These are phyloP conservation scores for Abrostola triplasia DNA, from an alignment of 2,888 invertebrate genomes.

Conservation along the genomic window DNA sequence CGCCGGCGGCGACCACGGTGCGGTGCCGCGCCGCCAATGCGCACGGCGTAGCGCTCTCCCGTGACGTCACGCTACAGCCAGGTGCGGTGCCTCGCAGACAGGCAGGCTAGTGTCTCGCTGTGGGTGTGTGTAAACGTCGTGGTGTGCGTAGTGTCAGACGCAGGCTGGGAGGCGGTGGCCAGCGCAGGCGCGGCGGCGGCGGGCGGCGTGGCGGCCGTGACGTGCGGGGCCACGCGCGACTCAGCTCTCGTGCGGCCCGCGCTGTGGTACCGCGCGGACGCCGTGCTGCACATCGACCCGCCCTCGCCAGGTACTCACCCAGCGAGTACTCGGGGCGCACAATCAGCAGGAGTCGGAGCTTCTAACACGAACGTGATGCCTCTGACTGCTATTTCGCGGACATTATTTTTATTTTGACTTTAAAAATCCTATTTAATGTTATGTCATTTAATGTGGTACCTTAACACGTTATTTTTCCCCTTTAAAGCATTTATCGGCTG, in stretches of 20 bases:
- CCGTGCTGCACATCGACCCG: conserved; percentile 72
- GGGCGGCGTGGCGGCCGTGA: conserved; percentile 74
- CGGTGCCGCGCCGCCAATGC: conserved; percentile 93
- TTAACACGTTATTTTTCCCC: too few species aligned
- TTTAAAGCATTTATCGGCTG: too few species aligned
- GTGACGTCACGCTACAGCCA: conserved; percentile 92
- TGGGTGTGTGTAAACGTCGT: not conserved
- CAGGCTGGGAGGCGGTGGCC: conserved; percentile 65
- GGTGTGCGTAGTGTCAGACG: conserved; percentile 63
- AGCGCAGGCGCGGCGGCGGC: conserved; percentile 58
- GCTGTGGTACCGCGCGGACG: conserved; percentile 73
- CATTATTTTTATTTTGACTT: too few species aligned
- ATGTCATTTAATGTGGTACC: too few species aligned
- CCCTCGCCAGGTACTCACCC: conserved; percentile 85
- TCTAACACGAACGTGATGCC: too few species aligned
- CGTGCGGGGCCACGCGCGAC: conserved; percentile 59
- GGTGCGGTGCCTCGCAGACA: conserved; percentile 80
- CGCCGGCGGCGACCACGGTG: conserved; percentile 51
- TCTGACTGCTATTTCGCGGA: too few species aligned
- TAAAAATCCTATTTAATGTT: too few species aligned
- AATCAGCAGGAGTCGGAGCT: too few species aligned
- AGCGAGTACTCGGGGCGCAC: too few species aligned
- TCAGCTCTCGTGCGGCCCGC: conserved; percentile 54
- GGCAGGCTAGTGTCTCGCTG: not conserved
- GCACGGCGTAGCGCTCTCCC: conserved; percentile 92